Evolutionary conservation across 2,888 invertebrate genomes (phyloP).

Genomic region (Ophraella communa): DNA sequence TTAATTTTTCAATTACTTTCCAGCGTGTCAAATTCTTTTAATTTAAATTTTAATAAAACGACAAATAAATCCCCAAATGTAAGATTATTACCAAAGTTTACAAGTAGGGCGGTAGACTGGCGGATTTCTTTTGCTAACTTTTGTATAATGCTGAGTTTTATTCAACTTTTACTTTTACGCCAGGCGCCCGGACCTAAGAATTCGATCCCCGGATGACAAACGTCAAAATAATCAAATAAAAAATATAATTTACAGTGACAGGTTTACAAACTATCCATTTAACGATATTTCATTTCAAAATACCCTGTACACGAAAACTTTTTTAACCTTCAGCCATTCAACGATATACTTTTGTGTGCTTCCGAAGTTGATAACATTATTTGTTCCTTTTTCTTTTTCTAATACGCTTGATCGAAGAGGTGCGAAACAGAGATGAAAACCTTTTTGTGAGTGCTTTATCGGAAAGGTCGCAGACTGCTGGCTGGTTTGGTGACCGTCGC

Average conservation of each 20-base stretch:
- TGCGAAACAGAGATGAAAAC: constrained; percentile 13
- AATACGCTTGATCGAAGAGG: constrained; percentile 2
- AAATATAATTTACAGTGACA: background rate
- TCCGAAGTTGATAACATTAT: background rate
- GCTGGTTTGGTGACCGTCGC: constrained; percentile 27
- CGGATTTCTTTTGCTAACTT: constrained; percentile 8
- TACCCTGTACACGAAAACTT: background rate
- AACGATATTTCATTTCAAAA: background rate
- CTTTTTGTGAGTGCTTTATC: constrained; percentile 25
- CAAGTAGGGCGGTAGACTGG: background rate
- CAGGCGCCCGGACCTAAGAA: too few relatives aligned
- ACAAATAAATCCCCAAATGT: constrained; percentile 27
- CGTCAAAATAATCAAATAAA: too few relatives aligned
- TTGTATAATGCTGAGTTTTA: constrained; percentile 5
- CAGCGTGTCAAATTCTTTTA: constrained; percentile 21
- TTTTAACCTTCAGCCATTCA: background rate
- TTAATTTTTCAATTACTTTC: background rate
- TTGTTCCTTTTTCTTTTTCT: background rate
- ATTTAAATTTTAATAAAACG: constrained; percentile 33
- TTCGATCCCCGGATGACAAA: too few relatives aligned
- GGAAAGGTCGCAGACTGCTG: constrained; percentile 23
- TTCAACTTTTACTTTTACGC: background rate
- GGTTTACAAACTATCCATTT: too few relatives aligned
- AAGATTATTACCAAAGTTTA: constrained; percentile 27
- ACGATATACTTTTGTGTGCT: background rate